phyloP scores from a whole-genome alignment of 2,888 invertebrate species.

The Lithophane ornitopus region DNA sequence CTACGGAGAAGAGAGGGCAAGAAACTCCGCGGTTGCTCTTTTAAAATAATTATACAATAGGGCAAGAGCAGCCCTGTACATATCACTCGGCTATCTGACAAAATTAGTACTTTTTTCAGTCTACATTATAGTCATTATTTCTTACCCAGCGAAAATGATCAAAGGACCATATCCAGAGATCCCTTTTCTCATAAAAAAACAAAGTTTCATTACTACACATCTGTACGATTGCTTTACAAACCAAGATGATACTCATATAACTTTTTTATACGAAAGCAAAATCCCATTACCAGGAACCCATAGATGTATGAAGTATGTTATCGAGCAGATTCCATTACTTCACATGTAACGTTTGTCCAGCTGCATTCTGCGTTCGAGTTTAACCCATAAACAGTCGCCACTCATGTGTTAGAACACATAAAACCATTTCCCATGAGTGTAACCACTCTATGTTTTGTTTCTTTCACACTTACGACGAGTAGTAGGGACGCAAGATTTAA shows the following conservation, averaged over 20 bases:
- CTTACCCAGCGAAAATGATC: not conserved
- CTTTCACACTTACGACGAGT: slow-evolving; percentile 39
- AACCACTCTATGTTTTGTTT: slow-evolving; percentile 44
- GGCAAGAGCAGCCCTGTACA: not conserved
- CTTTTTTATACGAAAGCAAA: slow-evolving; percentile 43
- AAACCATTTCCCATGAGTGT: slow-evolving; percentile 73
- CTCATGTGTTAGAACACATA: slow-evolving; percentile 71
- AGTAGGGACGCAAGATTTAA: slow-evolving; percentile 39
- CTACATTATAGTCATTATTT: not conserved
- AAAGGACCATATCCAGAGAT: slow-evolving; percentile 1
- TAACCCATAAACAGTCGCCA: slow-evolving; percentile 62
- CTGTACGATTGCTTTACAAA: slow-evolving; percentile 32
- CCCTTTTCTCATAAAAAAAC: not conserved
- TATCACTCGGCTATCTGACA: not conserved
- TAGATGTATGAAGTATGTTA: slow-evolving; percentile 27
- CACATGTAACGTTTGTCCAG: slow-evolving; percentile 64
- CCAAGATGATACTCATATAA: slow-evolving; percentile 20
- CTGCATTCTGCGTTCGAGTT: slow-evolving; percentile 60
- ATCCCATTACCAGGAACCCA: slow-evolving; percentile 42
- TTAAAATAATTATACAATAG: not conserved
- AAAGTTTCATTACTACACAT: slow-evolving; percentile 5
- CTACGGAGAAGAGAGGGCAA: not conserved
- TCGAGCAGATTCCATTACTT: slow-evolving; percentile 46
- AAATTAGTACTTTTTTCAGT: not conserved
- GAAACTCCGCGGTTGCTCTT: not conserved